A percentile compares a stretch with the other conserved stretches of the same genome.
These are phyloP conservation scores for Azemiops feae DNA, from an alignment of 2,113 vertebrate genomes.

Conservation along the genomic window DNA sequence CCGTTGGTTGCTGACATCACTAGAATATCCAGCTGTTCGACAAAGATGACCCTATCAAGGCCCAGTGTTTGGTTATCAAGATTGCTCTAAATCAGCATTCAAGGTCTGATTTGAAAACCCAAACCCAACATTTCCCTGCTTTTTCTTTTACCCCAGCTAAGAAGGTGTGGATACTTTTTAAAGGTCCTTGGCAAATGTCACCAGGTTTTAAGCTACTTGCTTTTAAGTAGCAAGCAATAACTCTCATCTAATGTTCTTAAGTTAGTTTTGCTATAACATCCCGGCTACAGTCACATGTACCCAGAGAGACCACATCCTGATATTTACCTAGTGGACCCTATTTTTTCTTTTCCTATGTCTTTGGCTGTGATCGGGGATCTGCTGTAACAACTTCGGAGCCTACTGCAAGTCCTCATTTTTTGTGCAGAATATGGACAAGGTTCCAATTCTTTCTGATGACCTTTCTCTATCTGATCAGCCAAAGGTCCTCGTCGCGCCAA, in stretches of 20 bases:
- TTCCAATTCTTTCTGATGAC: neutral
- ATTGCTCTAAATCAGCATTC: neutral
- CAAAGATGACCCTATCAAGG: constrained; percentile 43
- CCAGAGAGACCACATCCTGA: neutral
- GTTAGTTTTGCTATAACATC: neutral
- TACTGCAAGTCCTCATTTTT: constrained; percentile 7
- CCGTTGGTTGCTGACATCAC: constrained; percentile 45
- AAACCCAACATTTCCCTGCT: neutral
- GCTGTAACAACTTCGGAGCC: neutral
- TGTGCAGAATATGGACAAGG: neutral
- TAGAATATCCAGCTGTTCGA: constrained; percentile 49
- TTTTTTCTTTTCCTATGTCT: neutral
- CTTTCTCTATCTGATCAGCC: neutral
- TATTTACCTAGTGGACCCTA: constrained; percentile 40
- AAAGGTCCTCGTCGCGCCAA: constrained; percentile 9
- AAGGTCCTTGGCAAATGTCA: neutral
- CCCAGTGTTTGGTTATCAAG: neutral
- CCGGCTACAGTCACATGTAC: neutral
- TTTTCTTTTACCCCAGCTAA: neutral
- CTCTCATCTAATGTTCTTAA: neutral
- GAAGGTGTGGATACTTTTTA: neutral
- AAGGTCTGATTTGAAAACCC: neutral
- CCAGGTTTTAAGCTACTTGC: too few species aligned
- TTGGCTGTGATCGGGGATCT: neutral
- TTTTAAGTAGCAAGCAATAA: neutral